These are phyloP conservation scores for Latheticus oryzae DNA, from an alignment of 2,888 invertebrate genomes.

Conservation along the genomic window DNA sequence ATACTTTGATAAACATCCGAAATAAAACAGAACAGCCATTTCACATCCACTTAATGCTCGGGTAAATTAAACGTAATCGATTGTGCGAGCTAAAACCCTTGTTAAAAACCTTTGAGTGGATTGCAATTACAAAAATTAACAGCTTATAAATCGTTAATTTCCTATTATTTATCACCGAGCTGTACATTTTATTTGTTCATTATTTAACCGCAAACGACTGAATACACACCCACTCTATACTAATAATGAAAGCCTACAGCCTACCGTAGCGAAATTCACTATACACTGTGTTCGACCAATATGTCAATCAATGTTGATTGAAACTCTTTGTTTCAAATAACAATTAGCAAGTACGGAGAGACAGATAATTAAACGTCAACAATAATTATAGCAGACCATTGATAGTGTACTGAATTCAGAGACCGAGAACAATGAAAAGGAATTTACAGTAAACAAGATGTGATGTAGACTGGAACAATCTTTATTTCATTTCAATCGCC, in stretches of 20 bases:
- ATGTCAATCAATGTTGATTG: conserved; percentile 39
- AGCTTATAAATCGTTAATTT: conserved; percentile 12
- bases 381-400: conserved; percentile 29
- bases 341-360: conserved; percentile 36
- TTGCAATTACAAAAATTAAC: conserved; percentile 25
- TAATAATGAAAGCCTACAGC: conserved; percentile 26
- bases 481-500: too few relatives aligned
- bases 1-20: neutral
- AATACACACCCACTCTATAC: conserved; percentile 9
- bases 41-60: conserved; percentile 16
- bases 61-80: conserved; percentile 12
- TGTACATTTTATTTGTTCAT: conserved; percentile 10
- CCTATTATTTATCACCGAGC: conserved; percentile 8
- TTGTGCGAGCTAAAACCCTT: conserved; percentile 5
- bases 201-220: too few relatives aligned
- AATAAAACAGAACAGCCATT: conserved; percentile 7
- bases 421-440: conserved; percentile 14
- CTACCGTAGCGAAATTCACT: conserved; percentile 20
- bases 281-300: conserved; percentile 18
- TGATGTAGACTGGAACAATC: too few relatives aligned
- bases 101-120: neutral
- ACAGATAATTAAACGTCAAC: conserved; percentile 38
- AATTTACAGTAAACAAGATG: conserved; percentile 16
- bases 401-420: conserved; percentile 16
- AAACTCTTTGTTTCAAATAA: conserved; percentile 38